These are phyloP conservation scores for Drosophila tanythrix DNA, from an alignment of 2,888 invertebrate genomes.

Conservation along the genomic window DNA sequence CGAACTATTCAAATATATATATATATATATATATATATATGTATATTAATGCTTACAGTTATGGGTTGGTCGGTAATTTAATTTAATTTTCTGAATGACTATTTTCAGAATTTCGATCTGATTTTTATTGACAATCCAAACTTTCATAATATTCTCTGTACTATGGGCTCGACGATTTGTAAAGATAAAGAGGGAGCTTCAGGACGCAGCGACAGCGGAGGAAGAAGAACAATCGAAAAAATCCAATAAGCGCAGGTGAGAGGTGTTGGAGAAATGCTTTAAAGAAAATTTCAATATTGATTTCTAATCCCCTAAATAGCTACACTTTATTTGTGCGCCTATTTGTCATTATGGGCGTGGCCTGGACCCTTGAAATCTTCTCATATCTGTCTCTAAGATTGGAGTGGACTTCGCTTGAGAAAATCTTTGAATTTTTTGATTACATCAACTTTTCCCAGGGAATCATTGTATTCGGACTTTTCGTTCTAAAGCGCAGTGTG, in stretches of 20 bases:
- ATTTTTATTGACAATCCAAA: too few species aligned
- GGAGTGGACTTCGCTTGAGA: accelerated
- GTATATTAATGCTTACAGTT: too few species aligned
- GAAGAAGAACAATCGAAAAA: too few species aligned
- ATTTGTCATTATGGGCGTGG: constrained; percentile 93
- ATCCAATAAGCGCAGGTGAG: constrained; percentile 80
- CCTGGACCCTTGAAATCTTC: constrained; percentile 92
- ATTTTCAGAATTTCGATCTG: too few species aligned
- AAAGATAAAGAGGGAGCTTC: too few species aligned
- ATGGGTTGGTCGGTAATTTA: too few species aligned
- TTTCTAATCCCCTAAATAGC: constrained; percentile 84
- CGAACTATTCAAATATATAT: too few species aligned
- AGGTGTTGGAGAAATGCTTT: neutral
- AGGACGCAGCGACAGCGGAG: too few species aligned
- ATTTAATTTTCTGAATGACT: too few species aligned
- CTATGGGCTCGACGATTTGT: too few species aligned
- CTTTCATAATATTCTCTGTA: too few species aligned
- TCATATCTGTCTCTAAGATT: constrained; percentile 86
- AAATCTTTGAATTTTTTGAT: constrained; percentile 31
- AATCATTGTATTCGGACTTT: constrained; percentile 71
- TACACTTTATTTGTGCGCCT: constrained; percentile 91
- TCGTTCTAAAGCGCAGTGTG: constrained; percentile 70
- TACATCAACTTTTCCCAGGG: constrained; percentile 66
- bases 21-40: too few species aligned
- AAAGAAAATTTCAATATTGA: neutral